Percentiles rank a stretch among this genome's conserved stretches.
Evolutionary conservation across 1,140 invertebrate species (phyloP).

Genomic region (Leptinotarsa defecta): DNA sequence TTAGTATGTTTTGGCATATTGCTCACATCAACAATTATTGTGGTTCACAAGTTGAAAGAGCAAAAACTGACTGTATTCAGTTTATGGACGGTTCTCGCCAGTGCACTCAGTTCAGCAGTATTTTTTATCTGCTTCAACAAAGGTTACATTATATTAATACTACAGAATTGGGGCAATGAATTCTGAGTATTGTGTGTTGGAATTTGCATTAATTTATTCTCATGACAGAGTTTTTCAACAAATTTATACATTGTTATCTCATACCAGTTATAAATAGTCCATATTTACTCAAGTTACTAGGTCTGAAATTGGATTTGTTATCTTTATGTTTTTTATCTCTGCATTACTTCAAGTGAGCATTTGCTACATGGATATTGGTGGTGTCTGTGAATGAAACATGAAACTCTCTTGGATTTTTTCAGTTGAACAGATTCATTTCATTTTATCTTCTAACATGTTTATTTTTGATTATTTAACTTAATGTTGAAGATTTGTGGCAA

Average conservation of each 20-base stretch:
- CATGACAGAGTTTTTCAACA: not conserved
- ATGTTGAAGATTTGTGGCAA: too few species aligned
- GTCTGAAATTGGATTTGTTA: too few species aligned
- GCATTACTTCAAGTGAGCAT: constrained; percentile 26
- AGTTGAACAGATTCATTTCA: too few species aligned
- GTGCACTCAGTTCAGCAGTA: constrained; percentile 36
- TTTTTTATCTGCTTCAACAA: constrained; percentile 43
- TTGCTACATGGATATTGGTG: constrained; percentile 26
- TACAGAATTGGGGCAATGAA: not conserved
- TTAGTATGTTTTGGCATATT: constrained; percentile 41
- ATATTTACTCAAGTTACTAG: too few species aligned
- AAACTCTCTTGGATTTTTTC: too few species aligned
- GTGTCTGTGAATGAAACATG: too few species aligned
- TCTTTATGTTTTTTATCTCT: not conserved
- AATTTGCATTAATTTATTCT: constrained; percentile 4
- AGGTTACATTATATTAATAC: constrained; percentile 38
- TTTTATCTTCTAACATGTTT: too few species aligned
- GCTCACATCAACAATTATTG: constrained; percentile 43
- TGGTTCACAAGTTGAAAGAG: constrained; percentile 34
- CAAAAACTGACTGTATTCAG: constrained; percentile 34
- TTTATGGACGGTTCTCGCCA: constrained; percentile 35
- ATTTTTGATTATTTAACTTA: too few species aligned
- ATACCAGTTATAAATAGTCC: too few species aligned
- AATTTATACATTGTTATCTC: too few species aligned
- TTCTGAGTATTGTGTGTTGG: not conserved